Evolutionary conservation across 2,888 invertebrate species (phyloP).

Genomic region (Phasia obesa): DNA sequence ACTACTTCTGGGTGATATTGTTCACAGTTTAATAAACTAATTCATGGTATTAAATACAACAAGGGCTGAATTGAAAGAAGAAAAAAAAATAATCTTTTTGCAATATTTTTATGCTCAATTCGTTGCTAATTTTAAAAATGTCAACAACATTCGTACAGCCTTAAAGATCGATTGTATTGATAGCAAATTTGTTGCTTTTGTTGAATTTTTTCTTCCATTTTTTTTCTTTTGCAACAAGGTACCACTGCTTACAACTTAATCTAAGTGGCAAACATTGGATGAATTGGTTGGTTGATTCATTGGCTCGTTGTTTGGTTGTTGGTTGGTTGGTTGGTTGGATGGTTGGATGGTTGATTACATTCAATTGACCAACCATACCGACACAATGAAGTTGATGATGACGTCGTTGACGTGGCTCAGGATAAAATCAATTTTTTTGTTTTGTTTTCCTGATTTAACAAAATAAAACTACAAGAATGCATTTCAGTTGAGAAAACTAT

Average conservation of each 20-base stretch:
- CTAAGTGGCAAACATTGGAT: conserved; percentile 48
- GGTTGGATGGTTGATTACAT: conserved; percentile 42
- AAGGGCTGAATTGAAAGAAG: conserved; percentile 2
- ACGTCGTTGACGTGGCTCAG: conserved; percentile 40
- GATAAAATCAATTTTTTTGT: conserved; percentile 44
- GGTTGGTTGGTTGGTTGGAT: conserved; percentile 25
- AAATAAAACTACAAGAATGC: conserved; percentile 27
- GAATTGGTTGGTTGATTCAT: conserved; percentile 35
- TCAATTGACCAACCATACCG: conserved; percentile 67
- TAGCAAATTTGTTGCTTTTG: conserved; percentile 64
- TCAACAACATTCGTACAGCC: conserved; percentile 75
- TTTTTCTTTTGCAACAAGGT: conserved; percentile 18
- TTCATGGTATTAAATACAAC: conserved; percentile 52
- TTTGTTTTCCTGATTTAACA: conserved; percentile 2
- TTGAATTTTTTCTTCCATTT: neutral
- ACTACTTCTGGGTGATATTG: conserved; percentile 35
- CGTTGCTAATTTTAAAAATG: conserved; percentile 73
- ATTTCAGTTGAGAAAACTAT: conserved; percentile 29
- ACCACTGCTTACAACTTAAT: conserved; percentile 18
- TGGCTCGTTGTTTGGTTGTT: conserved; percentile 25
- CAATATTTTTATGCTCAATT: conserved; percentile 71
- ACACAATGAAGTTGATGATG: conserved; percentile 56
- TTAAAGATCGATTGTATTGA: conserved; percentile 79
- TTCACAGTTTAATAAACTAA: conserved; percentile 65
- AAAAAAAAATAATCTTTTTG: conserved; percentile 25